A percentile compares a stretch with the other conserved stretches of the same genome.
Evolutionary conservation across 2,797 vertebrate genomes (phyloP).

Genomic region (Decapterus maruadsi): DNA sequence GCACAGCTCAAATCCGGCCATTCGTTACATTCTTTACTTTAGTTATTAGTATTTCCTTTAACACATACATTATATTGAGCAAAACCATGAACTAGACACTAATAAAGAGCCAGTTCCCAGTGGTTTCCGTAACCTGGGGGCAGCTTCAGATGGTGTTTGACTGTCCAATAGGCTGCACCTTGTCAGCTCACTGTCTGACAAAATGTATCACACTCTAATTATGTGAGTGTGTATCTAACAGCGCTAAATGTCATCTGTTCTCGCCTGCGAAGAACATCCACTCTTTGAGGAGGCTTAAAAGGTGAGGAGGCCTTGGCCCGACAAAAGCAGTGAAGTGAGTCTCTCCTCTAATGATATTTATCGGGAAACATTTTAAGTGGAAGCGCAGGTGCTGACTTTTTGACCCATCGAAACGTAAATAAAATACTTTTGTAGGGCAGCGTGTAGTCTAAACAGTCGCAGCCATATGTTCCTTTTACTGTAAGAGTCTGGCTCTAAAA

Average conservation of each 20-base stretch:
- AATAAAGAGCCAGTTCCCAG: neutral
- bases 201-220: neutral
- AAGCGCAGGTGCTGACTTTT: neutral
- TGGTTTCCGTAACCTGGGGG: neutral
- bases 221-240: neutral
- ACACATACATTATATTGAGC: neutral
- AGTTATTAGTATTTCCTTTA: neutral
- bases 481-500: constrained; percentile 16
- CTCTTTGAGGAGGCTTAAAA: neutral
- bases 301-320: neutral
- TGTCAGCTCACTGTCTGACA: neutral
- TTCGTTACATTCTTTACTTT: neutral
- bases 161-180: neutral
- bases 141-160: neutral
- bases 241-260: neutral
- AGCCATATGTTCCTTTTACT: neutral
- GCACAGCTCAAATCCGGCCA: neutral
- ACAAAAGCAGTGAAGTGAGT: neutral
- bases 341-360: constrained; percentile 1
- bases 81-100: neutral
- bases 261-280: neutral
- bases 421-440: neutral
- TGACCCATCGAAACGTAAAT: neutral
- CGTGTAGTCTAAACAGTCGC: neutral
- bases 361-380: neutral